A percentile compares a stretch with the other conserved stretches of the same genome.
phyloP scores from a whole-genome alignment of 2,113 vertebrate species.

The Phylloscopus trochilus region DNA sequence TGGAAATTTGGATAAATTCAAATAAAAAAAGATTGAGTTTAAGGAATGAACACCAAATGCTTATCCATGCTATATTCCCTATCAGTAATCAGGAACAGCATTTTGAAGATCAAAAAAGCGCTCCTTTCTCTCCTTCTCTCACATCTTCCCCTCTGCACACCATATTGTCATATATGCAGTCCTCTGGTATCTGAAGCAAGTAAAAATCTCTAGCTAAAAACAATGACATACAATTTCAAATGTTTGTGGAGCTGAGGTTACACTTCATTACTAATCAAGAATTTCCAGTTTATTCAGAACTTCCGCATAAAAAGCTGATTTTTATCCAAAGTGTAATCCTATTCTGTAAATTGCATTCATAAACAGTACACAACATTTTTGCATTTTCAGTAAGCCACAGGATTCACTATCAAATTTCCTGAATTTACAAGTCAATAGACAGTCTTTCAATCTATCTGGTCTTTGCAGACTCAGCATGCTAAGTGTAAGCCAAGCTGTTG shows the following conservation, averaged over 20 bases:
- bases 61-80: not conserved
- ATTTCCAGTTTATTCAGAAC: not conserved
- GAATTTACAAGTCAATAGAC: slow-evolving; percentile 27
- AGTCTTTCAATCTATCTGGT: slow-evolving; percentile 17
- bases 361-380: not conserved
- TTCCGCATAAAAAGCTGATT: not conserved
- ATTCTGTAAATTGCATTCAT: not conserved
- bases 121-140: not conserved
- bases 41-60: not conserved
- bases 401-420: not conserved
- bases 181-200: not conserved
- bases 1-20: not conserved
- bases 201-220: not conserved
- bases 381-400: not conserved
- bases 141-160: not conserved
- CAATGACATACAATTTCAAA: not conserved
- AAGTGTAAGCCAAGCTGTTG: slow-evolving; percentile 31
- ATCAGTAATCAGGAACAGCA: not conserved
- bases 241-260: not conserved
- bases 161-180: not conserved
- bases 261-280: not conserved
- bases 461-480: slow-evolving; percentile 39
- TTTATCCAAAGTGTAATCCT: not conserved
- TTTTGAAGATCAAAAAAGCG: not conserved
- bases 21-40: not conserved